Base-by-base conservation (phyloP, 2,888 invertebrate genomes). In the Agrochola macilenta region DNA sequence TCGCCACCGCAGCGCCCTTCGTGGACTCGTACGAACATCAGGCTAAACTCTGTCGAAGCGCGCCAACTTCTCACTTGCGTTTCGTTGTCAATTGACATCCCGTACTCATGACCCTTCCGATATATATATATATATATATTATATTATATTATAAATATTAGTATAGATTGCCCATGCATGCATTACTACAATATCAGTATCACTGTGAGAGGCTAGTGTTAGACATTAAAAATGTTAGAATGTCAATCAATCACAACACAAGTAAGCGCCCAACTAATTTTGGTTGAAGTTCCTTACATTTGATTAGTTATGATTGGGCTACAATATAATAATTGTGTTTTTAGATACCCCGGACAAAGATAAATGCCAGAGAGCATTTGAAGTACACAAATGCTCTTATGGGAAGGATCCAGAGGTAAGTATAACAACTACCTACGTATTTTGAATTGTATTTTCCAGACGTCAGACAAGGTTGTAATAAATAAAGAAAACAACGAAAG, bases 371-470 rank as follows among this genome's bases (percentile, higher is more conserved):
- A 93, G 94, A 87, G 93, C 95, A 12, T 97, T 95, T 87, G 96
- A 96, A 68, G 95, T 97, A 46, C 97, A 97, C 84, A 95, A 94
- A 92, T 97, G 97, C 88, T 94, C 94, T 0, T 97, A 96, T 84
- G 91, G 91, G 82, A 92, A 92, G 79, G 96, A 96, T 86, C 96
- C 97, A 43, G 94, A 95, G 26, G 97, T 97, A 93, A 95, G 96
- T 92, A 81, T 65, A 60, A 20, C 60, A 20, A 39, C 60, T 30
- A 20, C 26, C n/a, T 39, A 20, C 8, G 23, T 35, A 46, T 71
- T 64, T 49, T 61, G 12, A 60, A 43, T 46, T 58, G 14, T 49
- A 30, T 30, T 54, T 30, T 30, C 39, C 26, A 57, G 35, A 57
- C 57, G 8, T 11, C n/a, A 35, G 39, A 72, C 72, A 80, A 80